phyloP scores from a whole-genome alignment of 2,888 invertebrate species.

The Cataglyphis albicans region DNA sequence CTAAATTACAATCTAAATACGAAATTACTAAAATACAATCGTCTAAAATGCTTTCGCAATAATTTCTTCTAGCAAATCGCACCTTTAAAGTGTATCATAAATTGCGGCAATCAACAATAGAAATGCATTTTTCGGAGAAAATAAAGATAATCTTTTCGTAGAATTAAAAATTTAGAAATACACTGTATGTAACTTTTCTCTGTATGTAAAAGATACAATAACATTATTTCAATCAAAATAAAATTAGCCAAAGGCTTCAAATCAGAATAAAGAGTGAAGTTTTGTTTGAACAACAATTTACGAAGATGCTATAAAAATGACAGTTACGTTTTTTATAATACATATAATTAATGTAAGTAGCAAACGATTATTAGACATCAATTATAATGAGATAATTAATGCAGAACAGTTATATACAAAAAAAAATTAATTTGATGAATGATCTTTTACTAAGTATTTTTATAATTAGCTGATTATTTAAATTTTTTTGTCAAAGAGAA shows the following conservation, averaged over 20 bases:
- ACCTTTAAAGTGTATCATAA: constrained; percentile 22
- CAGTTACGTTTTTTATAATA: background rate
- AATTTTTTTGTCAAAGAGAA: background rate
- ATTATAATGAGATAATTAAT: background rate
- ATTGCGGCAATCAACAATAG: constrained; percentile 19
- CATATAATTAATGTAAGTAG: background rate
- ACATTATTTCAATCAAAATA: constrained; percentile 8
- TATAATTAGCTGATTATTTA: background rate
- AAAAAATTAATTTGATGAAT: background rate
- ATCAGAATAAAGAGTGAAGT: background rate
- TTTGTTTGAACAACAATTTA: background rate
- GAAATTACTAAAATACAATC: background rate
- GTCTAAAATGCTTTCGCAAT: constrained; percentile 19
- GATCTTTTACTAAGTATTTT: background rate
- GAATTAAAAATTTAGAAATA: constrained; percentile 26
- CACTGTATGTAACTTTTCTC: background rate
- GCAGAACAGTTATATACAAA: background rate
- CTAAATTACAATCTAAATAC: too few relatives aligned
- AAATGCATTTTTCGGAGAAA: constrained; percentile 15
- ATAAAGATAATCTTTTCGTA: constrained; percentile 1
- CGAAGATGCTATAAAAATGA: background rate
- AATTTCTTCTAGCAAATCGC: constrained; percentile 29
- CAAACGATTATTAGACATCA: background rate
- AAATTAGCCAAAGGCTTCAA: background rate
- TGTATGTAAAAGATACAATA: background rate